Conservation (phyloP, 2,797 vertebrate genomes). For the Scomberomorus guttatus region DNA sequence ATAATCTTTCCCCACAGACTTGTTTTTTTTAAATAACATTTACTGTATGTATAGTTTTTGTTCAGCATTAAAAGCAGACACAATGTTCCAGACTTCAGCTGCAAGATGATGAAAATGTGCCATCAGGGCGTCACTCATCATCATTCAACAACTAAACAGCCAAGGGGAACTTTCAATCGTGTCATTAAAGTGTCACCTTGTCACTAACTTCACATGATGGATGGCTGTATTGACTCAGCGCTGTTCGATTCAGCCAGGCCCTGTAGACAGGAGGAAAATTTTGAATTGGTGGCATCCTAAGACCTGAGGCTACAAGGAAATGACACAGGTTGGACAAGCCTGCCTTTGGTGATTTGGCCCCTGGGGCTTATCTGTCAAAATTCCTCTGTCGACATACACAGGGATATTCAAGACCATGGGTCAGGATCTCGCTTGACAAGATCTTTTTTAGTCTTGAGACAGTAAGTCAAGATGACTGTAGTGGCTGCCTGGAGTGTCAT, state of each 20-base stretch:
- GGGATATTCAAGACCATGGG: slow-evolving; percentile 32
- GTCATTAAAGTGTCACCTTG: slow-evolving; percentile 66
- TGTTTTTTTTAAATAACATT: not conserved
- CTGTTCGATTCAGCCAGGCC: slow-evolving; percentile 26
- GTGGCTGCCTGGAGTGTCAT: slow-evolving; percentile 10
- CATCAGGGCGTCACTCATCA: slow-evolving; percentile 40
- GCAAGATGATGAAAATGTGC: slow-evolving; percentile 23
- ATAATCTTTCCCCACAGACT: not conserved
- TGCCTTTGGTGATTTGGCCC: slow-evolving; percentile 30
- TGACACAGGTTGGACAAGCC: slow-evolving; percentile 37
- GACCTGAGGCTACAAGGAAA: slow-evolving; percentile 36
- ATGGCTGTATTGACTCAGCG: slow-evolving; percentile 53
- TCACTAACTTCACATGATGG: slow-evolving; percentile 63
- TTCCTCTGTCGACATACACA: slow-evolving; percentile 8
- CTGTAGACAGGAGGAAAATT: slow-evolving; percentile 20
- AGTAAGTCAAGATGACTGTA: slow-evolving; percentile 24
- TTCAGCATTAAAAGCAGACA: not conserved
- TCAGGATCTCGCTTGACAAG: slow-evolving; percentile 42
- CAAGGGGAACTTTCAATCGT: slow-evolving; percentile 24
- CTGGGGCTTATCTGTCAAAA: slow-evolving; percentile 41
- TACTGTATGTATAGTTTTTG: not conserved
- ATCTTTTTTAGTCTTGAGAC: slow-evolving; percentile 36
- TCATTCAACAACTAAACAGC: slow-evolving; percentile 42
- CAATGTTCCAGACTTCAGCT: slow-evolving; percentile 18
- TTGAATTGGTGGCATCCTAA: slow-evolving; percentile 17